Base-by-base conservation (phyloP, 2,888 invertebrate genomes). In the Tipula helvola region DNA sequence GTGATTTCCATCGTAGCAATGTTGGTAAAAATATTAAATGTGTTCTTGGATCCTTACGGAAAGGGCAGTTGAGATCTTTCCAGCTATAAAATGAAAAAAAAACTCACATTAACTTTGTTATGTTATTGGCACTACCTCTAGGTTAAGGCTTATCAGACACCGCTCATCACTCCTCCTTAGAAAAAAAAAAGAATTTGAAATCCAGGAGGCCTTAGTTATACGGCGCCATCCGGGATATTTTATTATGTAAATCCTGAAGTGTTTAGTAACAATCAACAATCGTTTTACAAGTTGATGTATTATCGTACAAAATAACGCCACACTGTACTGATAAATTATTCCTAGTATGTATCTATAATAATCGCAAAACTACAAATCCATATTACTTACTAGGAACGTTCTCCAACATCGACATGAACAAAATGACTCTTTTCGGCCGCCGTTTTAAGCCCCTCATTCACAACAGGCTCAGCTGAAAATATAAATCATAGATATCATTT, bases 21-120 rank as follows among this genome's bases (percentile, higher is more conserved):
- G 98, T 97, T 1, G 98, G 98, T 83, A 98, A 93, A 86, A 96
- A 95, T 90, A 95, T 94, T 87, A 98, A 91, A 88, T 93, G 94
- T 0, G 95, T 94, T 84, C 94, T 93, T 52, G 93, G 90, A 90
- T 97, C 95, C 87, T 95, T 96, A 87, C 97, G 93, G 91, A 97
- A 98, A 0, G 95, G 95, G 90, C 96, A 96, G 13, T 95, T 94
- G 86, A 93, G 93, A 90, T 97, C 95, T 91, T 96, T 97, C 97
- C 98, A 98, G 88, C 96, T 97, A 90, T 47, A 93, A 93, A 28
- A 28, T 28, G 86, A 86, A 16, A 52, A 28, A 1, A 28, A 28
- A 28, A 28, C 2, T 28, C 28, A 28, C 28, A 28, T 28, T 28
- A 28, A 28, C 28, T 28, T 28, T 28, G 2, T 28, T 28, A 2